Percentiles rank a stretch among this genome's conserved stretches.
Evolutionary conservation across 2,797 vertebrate genomes (phyloP).

Genomic region (Macroramphosus scolopax): DNA sequence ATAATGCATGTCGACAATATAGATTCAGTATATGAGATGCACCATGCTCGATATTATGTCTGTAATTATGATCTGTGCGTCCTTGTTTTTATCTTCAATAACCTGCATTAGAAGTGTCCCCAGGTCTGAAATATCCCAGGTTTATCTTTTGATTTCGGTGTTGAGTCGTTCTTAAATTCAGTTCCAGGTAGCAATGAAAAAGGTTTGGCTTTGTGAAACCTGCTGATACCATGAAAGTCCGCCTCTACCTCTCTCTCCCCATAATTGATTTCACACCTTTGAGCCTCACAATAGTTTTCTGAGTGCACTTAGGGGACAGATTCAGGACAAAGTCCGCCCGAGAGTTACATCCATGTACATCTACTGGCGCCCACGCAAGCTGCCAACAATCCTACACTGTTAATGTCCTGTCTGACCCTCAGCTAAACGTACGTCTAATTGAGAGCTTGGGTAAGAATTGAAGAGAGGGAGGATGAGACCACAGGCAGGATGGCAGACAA

Average conservation of each 20-base stretch:
- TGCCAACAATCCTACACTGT: too few relatives aligned
- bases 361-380: conserved; percentile 7
- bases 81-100: too few relatives aligned
- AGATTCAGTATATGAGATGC: too few relatives aligned
- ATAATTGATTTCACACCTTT: conserved; percentile 57
- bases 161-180: conserved; percentile 14
- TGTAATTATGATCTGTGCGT: too few relatives aligned
- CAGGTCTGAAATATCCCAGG: too few relatives aligned
- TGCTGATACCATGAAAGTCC: conserved; percentile 24
- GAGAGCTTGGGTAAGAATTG: conserved; percentile 29
- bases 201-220: conserved; percentile 20
- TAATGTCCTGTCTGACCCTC: conserved; percentile 58
- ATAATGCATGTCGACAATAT: too few relatives aligned
- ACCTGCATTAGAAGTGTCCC: too few relatives aligned
- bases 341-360: conserved; percentile 26
- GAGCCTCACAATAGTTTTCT: conserved; percentile 49
- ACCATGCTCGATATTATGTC: too few relatives aligned
- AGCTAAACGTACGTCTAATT: conserved; percentile 53
- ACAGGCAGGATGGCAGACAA: conserved; percentile 55
- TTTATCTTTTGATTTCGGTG: too few relatives aligned
- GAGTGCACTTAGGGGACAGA: conserved; percentile 57
- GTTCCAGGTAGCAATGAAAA: conserved; percentile 27
- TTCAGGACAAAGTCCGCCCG: conserved; percentile 50
- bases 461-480: conserved; percentile 21
- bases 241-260: conserved; percentile 19